phyloP scores from a whole-genome alignment of 1,140 invertebrate genomes.

The Pseudoatta argentina region DNA sequence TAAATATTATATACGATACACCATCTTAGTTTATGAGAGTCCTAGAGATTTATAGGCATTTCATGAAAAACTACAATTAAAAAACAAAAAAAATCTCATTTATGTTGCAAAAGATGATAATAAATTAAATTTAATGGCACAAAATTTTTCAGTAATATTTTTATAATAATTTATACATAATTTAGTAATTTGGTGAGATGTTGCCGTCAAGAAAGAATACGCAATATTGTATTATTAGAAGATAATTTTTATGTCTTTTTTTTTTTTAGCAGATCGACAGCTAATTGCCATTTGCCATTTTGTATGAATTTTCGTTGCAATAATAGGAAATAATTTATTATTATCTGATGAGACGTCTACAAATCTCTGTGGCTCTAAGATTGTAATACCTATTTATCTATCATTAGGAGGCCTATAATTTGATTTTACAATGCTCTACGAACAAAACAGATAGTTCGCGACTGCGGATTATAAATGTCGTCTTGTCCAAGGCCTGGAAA shows the following conservation, averaged over 20 bases:
- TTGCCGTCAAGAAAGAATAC: background rate
- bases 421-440: constrained; percentile 67
- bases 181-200: background rate
- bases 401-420: constrained; percentile 77
- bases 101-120: background rate
- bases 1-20: constrained; percentile 73
- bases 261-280: background rate
- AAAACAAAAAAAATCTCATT: background rate
- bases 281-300: background rate
- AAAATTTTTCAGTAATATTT: constrained; percentile 12
- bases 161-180: constrained; percentile 7
- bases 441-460: constrained; percentile 55
- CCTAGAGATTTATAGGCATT: constrained; percentile 66
- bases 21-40: constrained; percentile 72
- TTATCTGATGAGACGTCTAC: constrained; percentile 50
- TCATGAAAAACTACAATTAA: constrained; percentile 2
- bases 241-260: background rate
- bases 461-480: constrained; percentile 44
- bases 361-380: constrained; percentile 65
- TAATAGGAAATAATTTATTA: constrained; percentile 17
- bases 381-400: constrained; percentile 74
- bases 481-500: constrained; percentile 61
- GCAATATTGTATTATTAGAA: background rate
- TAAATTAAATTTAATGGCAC: background rate
- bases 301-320: background rate